Percentiles rank a stretch among this genome's conserved stretches.
Conservation (phyloP, 2,888 invertebrate species). For the Rugalucina vietnamica region DNA sequence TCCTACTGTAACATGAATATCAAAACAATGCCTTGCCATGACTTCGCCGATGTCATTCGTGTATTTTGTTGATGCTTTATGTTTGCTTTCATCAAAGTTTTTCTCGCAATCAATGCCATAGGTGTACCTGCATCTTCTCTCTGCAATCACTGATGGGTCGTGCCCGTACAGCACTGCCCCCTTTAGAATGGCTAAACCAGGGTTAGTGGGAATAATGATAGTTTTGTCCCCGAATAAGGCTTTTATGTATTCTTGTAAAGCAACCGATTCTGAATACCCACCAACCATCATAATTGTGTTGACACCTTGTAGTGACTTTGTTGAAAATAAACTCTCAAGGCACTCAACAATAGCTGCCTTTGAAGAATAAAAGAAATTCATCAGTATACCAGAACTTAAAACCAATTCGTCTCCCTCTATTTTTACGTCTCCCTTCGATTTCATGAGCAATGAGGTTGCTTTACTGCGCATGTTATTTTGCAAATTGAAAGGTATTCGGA, state of each 20-base stretch:
- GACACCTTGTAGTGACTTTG: neutral
- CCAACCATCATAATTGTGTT: neutral
- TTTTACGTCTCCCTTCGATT: slow-evolving; percentile 5
- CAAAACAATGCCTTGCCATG: neutral
- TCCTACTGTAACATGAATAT: neutral
- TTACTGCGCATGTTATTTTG: neutral
- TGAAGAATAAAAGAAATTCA: slow-evolving; percentile 31
- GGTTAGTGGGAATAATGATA: neutral
- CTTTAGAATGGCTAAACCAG: neutral
- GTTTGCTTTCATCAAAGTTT: neutral
- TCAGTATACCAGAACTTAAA: slow-evolving; percentile 8
- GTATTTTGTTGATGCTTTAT: neutral
- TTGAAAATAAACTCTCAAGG: slow-evolving; percentile 3
- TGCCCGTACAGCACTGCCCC: neutral
- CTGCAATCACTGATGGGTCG: neutral
- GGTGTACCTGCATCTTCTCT: neutral
- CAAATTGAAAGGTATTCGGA: slow-evolving; percentile 22
- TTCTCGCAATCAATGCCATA: neutral
- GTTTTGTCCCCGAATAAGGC: neutral
- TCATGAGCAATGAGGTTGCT: slow-evolving; percentile 6
- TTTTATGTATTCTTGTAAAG: neutral
- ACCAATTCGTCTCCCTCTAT: slow-evolving; percentile 25
- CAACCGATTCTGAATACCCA: neutral
- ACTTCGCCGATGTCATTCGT: neutral
- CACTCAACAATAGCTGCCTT: slow-evolving; percentile 21